These are phyloP conservation scores for Passerina amoena DNA, from an alignment of 2,113 vertebrate genomes.

Conservation along the genomic window DNA sequence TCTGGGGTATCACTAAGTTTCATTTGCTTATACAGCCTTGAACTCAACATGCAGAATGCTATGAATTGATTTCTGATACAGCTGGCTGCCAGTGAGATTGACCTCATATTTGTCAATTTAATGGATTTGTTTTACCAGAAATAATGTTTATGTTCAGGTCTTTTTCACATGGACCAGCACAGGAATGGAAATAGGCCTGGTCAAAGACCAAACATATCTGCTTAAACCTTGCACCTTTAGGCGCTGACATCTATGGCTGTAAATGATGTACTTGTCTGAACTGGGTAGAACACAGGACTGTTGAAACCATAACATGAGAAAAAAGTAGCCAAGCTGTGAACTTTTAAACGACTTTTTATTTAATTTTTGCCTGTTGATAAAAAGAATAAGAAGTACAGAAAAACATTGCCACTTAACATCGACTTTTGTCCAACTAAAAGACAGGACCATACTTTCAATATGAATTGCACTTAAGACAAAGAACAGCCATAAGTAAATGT, in stretches of 20 bases:
- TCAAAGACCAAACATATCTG: background rate
- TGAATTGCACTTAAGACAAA: background rate
- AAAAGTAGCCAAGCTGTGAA: background rate
- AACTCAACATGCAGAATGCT: background rate
- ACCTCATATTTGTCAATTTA: background rate
- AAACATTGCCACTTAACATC: background rate
- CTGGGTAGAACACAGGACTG: background rate
- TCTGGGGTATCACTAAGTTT: background rate
- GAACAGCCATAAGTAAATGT: background rate
- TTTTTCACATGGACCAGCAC: background rate
- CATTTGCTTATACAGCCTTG: background rate
- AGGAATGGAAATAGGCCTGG: background rate
- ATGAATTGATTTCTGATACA: background rate
- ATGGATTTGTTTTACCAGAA: background rate
- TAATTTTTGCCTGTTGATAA: background rate
- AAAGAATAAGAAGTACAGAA: background rate
- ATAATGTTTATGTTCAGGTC: background rate
- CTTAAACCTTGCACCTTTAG: background rate
- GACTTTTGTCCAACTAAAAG: background rate
- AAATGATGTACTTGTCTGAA: background rate
- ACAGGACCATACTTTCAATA: background rate
- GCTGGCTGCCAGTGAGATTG: background rate
- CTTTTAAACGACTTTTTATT: background rate
- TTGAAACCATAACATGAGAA: background rate
- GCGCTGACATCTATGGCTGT: background rate